phyloP scores from a whole-genome alignment of 35 echinoderm and acorn worm species.

The Holothuria glaberrima region DNA sequence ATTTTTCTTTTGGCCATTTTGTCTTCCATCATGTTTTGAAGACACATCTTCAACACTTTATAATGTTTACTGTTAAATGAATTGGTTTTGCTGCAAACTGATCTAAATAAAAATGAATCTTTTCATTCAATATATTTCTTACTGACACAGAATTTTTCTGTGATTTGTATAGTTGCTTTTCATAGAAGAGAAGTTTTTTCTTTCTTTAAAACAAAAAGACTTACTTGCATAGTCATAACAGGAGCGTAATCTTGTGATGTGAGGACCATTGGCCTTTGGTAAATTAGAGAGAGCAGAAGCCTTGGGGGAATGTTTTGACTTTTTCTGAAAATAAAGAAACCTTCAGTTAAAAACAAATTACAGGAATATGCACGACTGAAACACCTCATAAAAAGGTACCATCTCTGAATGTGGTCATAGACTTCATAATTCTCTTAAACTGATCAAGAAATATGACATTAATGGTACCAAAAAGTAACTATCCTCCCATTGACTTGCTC shows the following conservation, averaged over 20 bases:
- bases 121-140: too few species aligned
- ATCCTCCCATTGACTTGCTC: too few species aligned
- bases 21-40: too few species aligned
- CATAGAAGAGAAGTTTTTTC: too few species aligned
- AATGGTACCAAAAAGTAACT: neutral
- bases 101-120: too few species aligned
- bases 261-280: slow-evolving; percentile 39
- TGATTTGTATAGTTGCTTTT: too few species aligned
- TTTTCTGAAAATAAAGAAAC: slow-evolving; percentile 34
- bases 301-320: slow-evolving; percentile 24
- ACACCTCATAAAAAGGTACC: neutral
- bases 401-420: neutral
- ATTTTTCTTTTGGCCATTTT: too few species aligned
- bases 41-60: too few species aligned
- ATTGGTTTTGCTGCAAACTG: too few species aligned
- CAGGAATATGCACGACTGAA: neutral
- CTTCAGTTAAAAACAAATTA: neutral
- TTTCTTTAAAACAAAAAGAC: neutral
- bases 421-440: neutral
- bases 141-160: too few species aligned
- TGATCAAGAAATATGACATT: neutral
- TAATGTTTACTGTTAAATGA: too few species aligned
- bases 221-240: slow-evolving; percentile 55
- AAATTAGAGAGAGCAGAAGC: slow-evolving; percentile 22
- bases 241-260: slow-evolving; percentile 42